Conservation (phyloP, 2,888 invertebrate genomes). For the Hymenopus coronatus region DNA sequence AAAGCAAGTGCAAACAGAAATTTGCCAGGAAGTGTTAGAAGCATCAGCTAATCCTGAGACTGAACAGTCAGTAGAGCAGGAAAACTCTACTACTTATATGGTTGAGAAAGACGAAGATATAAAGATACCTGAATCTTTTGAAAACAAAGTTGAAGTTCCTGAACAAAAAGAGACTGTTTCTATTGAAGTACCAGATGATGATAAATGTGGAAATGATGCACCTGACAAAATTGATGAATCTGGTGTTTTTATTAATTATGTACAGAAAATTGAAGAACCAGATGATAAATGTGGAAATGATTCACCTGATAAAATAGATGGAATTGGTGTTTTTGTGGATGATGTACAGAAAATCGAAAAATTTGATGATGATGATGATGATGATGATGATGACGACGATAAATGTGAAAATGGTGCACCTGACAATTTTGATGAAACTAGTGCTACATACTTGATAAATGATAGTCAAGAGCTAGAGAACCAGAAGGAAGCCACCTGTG, state of each 20-base stretch:
- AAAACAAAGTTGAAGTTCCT: background rate
- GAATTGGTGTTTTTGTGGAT: background rate
- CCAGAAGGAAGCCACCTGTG: background rate
- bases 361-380: no score
- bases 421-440: background rate
- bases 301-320: background rate
- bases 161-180: background rate
- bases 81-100: no score
- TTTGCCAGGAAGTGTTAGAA: background rate
- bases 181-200: no score
- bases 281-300: no score
- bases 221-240: no score
- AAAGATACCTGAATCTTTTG: background rate
- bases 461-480: background rate
- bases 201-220: no score
- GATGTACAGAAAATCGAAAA: no score
- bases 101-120: background rate
- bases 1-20: conserved; percentile 50
- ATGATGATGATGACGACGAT: no score
- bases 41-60: background rate
- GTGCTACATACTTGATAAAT: background rate
- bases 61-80: background rate
- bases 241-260: no score
- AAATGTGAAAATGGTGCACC: no score
- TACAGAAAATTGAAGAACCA: no score